phyloP scores from a whole-genome alignment of 2,888 invertebrate species.

The Drosophila anomelani region DNA sequence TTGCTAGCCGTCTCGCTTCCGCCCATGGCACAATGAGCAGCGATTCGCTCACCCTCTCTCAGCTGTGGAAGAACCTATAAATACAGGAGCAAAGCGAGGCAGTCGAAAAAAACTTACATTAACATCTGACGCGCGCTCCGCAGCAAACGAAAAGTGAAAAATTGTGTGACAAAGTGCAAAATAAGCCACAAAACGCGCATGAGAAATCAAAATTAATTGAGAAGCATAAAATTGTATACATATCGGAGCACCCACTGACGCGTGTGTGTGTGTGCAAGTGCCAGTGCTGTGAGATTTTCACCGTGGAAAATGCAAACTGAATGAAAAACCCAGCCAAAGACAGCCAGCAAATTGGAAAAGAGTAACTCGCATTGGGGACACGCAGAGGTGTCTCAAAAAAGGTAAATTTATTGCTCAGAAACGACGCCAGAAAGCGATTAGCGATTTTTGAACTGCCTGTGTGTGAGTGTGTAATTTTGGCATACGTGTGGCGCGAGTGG shows the following conservation, averaged over 20 bases:
- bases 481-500: constrained; percentile 13
- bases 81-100: constrained; percentile 1
- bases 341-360: constrained; percentile 27
- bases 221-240: constrained; percentile 61
- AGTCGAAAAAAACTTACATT: background rate
- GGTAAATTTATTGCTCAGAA: constrained; percentile 38
- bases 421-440: constrained; percentile 39
- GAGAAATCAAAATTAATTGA: constrained; percentile 73
- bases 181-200: constrained; percentile 66
- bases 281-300: constrained; percentile 38
- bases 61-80: background rate
- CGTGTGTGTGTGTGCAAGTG: constrained; percentile 33
- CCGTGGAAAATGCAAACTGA: constrained; percentile 41
- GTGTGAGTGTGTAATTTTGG: constrained; percentile 36
- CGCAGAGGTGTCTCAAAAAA: constrained; percentile 37
- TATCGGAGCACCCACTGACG: constrained; percentile 39
- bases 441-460: constrained; percentile 40
- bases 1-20: constrained; percentile 2
- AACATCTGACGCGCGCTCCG: constrained; percentile 46
- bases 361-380: constrained; percentile 33
- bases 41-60: background rate
- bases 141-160: constrained; percentile 43
- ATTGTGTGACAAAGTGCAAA: constrained; percentile 66
- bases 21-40: background rate
- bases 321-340: constrained; percentile 36